Evolutionary conservation across 2,888 invertebrate genomes (phyloP).

Genomic region (Camponotus fellah): DNA sequence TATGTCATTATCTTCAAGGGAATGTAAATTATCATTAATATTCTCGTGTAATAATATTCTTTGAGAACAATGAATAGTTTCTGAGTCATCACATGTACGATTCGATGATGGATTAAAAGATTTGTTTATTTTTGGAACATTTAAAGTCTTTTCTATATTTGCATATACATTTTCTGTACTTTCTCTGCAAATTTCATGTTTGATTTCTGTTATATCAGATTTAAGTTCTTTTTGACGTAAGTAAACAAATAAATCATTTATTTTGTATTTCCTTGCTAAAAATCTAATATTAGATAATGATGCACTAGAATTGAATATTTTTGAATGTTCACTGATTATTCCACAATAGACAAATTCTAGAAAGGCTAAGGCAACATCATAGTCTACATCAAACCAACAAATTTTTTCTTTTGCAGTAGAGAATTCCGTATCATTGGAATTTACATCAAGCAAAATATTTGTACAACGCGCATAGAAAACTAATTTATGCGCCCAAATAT

Average conservation of each 20-base stretch:
- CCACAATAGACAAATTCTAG: constrained; percentile 85
- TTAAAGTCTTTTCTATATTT: constrained; percentile 1
- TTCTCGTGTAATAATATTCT: background rate
- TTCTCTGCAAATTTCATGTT: constrained; percentile 7
- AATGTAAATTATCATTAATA: background rate
- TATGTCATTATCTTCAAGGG: background rate
- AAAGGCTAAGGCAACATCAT: constrained; percentile 81
- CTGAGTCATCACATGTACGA: background rate
- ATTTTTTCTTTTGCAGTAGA: constrained; percentile 76
- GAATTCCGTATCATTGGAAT: constrained; percentile 70
- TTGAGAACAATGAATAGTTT: background rate
- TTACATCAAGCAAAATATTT: constrained; percentile 83
- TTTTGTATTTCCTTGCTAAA: constrained; percentile 80
- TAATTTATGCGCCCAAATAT: constrained; percentile 86
- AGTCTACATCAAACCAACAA: constrained; percentile 78
- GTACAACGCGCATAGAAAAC: constrained; percentile 85
- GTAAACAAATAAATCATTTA: constrained; percentile 79
- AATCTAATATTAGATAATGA: constrained; percentile 69
- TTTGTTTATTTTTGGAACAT: background rate
- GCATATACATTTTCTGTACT: background rate
- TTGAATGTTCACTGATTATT: constrained; percentile 73
- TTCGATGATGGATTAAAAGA: constrained; percentile 6
- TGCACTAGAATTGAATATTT: constrained; percentile 66
- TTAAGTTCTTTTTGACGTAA: constrained; percentile 61
- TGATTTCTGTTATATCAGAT: constrained; percentile 13